Percentiles rank a stretch among this genome's conserved stretches.
Evolutionary conservation across 1,140 invertebrate species (phyloP).

Genomic region (Dreissena polymorpha): DNA sequence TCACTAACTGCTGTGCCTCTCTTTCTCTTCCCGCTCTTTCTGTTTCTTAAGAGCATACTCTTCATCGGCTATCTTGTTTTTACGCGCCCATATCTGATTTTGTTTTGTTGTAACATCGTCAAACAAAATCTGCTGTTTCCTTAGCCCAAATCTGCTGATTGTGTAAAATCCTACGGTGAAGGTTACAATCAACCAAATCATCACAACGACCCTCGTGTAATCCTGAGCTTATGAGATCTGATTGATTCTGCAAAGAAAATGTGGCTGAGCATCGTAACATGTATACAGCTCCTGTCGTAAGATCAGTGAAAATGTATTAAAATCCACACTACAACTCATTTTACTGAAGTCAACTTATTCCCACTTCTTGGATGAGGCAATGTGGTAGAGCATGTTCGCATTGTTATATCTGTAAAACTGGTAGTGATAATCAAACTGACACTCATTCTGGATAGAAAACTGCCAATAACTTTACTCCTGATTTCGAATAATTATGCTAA

Average conservation of each 20-base stretch:
- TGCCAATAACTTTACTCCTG: too few relatives aligned
- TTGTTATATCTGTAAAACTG: background rate
- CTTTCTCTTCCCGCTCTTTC: background rate
- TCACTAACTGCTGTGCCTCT: background rate
- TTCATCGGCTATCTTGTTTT: background rate
- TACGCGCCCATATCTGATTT: background rate
- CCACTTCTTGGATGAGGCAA: background rate
- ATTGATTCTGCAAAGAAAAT: conserved; percentile 3
- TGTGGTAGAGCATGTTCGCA: background rate
- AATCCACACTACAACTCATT: background rate
- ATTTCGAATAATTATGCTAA: too few relatives aligned
- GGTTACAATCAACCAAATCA: conserved; percentile 4
- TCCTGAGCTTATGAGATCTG: background rate
- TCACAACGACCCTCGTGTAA: background rate
- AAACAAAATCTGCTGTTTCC: background rate
- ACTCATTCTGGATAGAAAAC: too few relatives aligned
- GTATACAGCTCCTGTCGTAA: background rate
- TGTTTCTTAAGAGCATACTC: background rate
- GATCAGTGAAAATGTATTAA: background rate
- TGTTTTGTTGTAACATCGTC: background rate
- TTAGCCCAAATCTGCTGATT: background rate
- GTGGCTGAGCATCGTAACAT: background rate
- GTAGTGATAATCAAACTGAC: background rate
- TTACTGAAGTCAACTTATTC: background rate
- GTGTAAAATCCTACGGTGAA: background rate